A percentile compares a stretch with the other conserved stretches of the same genome.
Conservation (phyloP, 2,113 vertebrate species). For the Coturnix japonica region DNA sequence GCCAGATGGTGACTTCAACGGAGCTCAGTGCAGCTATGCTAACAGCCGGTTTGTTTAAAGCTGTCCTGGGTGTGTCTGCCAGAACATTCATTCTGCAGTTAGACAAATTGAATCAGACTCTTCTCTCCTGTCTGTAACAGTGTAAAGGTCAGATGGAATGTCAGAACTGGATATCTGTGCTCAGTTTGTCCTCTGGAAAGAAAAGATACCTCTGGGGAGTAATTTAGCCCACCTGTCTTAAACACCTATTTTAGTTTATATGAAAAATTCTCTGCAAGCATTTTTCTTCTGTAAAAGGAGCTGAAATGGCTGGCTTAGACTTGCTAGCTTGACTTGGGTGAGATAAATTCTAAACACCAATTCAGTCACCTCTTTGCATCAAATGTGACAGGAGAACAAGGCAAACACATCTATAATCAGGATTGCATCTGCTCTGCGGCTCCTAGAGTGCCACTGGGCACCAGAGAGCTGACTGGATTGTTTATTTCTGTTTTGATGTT, state of each 20-base stretch:
- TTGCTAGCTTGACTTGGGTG: background rate
- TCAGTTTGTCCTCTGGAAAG: background rate
- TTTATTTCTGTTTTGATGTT: slow-evolving; percentile 35
- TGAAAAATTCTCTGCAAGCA: background rate
- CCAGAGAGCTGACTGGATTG: background rate
- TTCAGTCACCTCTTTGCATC: background rate
- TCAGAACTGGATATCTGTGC: background rate
- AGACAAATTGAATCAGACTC: background rate
- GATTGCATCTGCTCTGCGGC: background rate
- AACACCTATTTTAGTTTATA: background rate
- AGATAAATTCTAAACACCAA: background rate
- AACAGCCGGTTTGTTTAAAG: background rate
- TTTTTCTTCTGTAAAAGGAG: background rate
- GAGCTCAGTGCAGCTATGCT: background rate
- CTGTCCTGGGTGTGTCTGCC: background rate
- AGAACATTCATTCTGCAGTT: background rate
- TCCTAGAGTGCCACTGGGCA: fast-evolving
- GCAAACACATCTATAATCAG: background rate
- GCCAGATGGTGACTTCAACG: background rate
- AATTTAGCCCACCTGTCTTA: background rate
- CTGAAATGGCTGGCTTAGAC: background rate
- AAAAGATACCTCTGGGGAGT: background rate
- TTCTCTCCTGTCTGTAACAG: background rate
- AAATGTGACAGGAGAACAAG: background rate
- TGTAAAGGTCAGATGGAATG: background rate